Evolutionary conservation across 2,888 invertebrate species (phyloP), one percentile per base, ranked within the genome.

Genomic region (Cephus sareptanus): DNA sequence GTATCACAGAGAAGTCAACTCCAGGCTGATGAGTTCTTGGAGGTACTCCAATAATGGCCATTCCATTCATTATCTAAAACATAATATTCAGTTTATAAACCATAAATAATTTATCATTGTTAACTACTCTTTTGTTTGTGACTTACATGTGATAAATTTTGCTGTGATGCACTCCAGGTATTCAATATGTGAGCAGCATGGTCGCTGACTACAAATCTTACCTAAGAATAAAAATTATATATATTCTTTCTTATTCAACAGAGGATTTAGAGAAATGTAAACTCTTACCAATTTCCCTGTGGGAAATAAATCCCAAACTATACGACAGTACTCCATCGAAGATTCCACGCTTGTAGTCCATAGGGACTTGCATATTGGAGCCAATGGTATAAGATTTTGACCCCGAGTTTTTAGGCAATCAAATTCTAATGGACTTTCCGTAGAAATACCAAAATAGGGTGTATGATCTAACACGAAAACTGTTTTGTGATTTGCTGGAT

Each of bases 341-440:
- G 98, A 96, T 93, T 99, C 99, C 0, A 99, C 97, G 83, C 97
- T 96, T 88, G 97, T 98, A 0, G 98, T 99, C 99, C 99, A 99
- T 77, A 99, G 91, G 0, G 97, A 96, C 92, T 99, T 99, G 81
- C 95, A 95, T 81, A 99, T 96, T 1, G 98, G 97, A 11, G 96
- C 95, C 73, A 97, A 92, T 1, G 95, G 96, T 77, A 96, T 95
- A 85, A 95, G 94, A 76, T 95, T 95, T 31, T 95, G 94, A 1
- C 94, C 94, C 77, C 91, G 86, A 76, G 87, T 88, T 77, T 92
- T 91, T 1, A 91, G 80, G 81, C 90, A 94, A 91, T 98, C 98
- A 91, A 97, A 96, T 89, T 98, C 97, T 83, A 97, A 94, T 0
- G 95, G 94, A 89, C 95, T 95, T 84, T 97, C 97, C 77, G 96